These are phyloP conservation scores for Amaurobius ferox DNA, from an alignment of 2,888 invertebrate genomes.

Conservation along the genomic window DNA sequence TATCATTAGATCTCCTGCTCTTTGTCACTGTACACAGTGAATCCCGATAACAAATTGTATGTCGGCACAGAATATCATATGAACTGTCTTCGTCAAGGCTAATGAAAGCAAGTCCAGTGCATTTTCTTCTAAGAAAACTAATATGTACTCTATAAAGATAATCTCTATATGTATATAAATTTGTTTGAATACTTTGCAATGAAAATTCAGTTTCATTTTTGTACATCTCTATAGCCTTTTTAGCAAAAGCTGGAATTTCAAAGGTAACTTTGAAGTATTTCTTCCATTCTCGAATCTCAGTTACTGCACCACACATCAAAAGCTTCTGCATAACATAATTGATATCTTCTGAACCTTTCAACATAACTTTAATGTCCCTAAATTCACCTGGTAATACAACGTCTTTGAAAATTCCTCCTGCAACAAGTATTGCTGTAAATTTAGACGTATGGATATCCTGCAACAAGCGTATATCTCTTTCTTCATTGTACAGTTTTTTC, in stretches of 20 bases:
- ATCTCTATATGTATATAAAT: not conserved
- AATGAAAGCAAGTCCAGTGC: constrained; percentile 54
- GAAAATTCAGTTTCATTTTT: constrained; percentile 34
- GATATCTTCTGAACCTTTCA: constrained; percentile 23
- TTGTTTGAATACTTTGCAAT: constrained; percentile 15
- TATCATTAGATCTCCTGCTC: constrained; percentile 39
- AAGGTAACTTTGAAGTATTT: constrained; percentile 58
- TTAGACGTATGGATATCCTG: constrained; percentile 2
- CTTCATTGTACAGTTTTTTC: constrained; percentile 22
- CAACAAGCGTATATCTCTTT: constrained; percentile 36
- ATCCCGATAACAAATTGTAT: not conserved
- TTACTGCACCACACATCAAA: constrained; percentile 36
- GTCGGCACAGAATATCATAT: not conserved
- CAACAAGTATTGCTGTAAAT: constrained; percentile 34
- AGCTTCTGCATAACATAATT: constrained; percentile 32
- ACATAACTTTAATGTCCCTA: constrained; percentile 41
- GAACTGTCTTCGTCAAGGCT: constrained; percentile 9
- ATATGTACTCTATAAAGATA: constrained; percentile 37
- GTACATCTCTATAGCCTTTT: constrained; percentile 35
- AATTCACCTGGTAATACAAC: constrained; percentile 59
- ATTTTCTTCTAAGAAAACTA: constrained; percentile 39
- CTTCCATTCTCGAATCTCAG: constrained; percentile 35
- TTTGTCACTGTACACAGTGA: not conserved
- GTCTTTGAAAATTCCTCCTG: constrained; percentile 51
- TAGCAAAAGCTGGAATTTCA: constrained; percentile 33